phyloP scores from a whole-genome alignment of 2,888 invertebrate species.

The Zonitis immaculata region DNA sequence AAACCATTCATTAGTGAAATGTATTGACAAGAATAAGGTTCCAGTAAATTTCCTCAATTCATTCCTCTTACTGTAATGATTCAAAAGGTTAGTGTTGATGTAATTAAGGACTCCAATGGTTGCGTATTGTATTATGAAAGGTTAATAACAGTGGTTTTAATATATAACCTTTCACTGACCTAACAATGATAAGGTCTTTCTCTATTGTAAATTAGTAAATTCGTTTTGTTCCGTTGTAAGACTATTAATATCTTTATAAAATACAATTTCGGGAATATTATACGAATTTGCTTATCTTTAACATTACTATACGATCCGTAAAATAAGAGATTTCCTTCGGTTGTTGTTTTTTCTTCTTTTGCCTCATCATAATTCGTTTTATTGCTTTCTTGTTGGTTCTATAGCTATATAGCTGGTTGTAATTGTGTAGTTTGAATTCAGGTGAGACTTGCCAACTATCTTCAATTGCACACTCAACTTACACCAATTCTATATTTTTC shows the following conservation, averaged over 20 bases:
- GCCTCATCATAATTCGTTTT: constrained; percentile 1
- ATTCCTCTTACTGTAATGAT: not conserved
- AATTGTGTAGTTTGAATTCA: not conserved
- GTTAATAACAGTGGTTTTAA: constrained; percentile 43
- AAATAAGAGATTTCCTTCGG: constrained; percentile 26
- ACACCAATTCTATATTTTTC: not conserved
- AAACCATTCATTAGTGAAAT: not conserved
- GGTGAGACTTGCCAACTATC: not conserved
- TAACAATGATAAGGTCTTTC: constrained; percentile 39
- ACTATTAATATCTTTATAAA: constrained; percentile 12
- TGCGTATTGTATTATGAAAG: constrained; percentile 37
- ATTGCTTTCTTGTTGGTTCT: not conserved
- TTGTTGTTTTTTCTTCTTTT: constrained; percentile 6
- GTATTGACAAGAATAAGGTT: not conserved
- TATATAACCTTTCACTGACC: constrained; percentile 42
- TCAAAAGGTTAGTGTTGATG: constrained; percentile 34
- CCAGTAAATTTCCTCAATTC: constrained; percentile 1
- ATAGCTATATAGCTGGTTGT: not conserved
- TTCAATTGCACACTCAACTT: not conserved
- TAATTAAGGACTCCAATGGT: constrained; percentile 34
- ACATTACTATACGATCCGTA: constrained; percentile 32
- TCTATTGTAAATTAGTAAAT: constrained; percentile 29
- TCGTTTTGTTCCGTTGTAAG: constrained; percentile 20
- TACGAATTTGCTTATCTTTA: constrained; percentile 32
- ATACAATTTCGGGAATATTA: constrained; percentile 21